Conservation (phyloP, 2,888 invertebrate genomes). For the Neoaliturus tenellus region DNA sequence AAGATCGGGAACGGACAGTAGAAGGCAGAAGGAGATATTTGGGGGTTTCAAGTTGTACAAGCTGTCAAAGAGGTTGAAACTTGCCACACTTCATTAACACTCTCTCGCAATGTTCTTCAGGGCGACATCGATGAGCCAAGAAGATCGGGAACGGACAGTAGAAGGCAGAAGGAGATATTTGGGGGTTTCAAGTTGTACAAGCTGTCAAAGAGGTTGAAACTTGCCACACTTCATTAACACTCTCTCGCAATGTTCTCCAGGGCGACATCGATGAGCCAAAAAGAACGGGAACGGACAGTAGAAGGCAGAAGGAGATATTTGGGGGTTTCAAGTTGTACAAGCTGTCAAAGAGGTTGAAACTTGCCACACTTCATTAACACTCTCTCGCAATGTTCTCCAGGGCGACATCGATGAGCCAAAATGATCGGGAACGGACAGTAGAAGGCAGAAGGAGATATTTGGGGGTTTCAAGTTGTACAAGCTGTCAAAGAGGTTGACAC, state of each 20-base stretch:
- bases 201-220: neutral
- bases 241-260: no score
- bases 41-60: neutral
- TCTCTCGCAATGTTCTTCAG: no score
- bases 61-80: neutral
- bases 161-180: no score
- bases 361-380: no score
- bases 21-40: no score
- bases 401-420: no score
- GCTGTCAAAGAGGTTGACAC: conserved; percentile 49
- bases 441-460: neutral
- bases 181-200: neutral
- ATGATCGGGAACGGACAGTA: neutral
- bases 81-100: neutral
- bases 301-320: neutral
- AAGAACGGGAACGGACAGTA: neutral
- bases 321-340: neutral
- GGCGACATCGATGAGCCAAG: neutral
- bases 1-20: neutral
- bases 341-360: neutral
- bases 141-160: neutral
- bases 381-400: no score
- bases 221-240: neutral
- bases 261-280: neutral
- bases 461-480: neutral